These are phyloP conservation scores for Orthosia gracilis DNA, from an alignment of 2,888 invertebrate genomes.

Conservation along the genomic window DNA sequence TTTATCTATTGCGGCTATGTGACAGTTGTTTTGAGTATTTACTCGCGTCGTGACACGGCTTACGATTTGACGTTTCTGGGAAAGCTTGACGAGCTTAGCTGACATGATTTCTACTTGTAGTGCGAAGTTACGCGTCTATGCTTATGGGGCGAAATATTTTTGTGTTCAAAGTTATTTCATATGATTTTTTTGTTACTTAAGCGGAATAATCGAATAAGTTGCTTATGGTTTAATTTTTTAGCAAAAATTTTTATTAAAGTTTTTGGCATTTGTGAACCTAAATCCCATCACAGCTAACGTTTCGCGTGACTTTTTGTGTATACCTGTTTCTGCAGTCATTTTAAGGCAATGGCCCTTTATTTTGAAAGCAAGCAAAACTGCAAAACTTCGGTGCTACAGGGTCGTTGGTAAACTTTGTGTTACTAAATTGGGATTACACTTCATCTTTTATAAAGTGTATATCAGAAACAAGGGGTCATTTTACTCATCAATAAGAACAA, in stretches of 20 bases:
- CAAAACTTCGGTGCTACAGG: too few relatives aligned
- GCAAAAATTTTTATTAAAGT: background rate
- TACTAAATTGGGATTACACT: background rate
- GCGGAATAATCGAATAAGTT: background rate
- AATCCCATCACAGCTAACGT: background rate
- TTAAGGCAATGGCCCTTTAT: too few relatives aligned
- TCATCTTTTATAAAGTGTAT: too few relatives aligned
- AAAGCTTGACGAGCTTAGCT: slow-evolving; percentile 51
- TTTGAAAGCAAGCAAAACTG: too few relatives aligned
- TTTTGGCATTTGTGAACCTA: background rate
- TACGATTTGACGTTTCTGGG: slow-evolving; percentile 50
- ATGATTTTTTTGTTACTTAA: background rate
- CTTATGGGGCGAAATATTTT: background rate
- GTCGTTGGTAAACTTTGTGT: background rate
- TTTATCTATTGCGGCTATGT: slow-evolving; percentile 77
- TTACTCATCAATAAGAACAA: too few relatives aligned
- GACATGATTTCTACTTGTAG: slow-evolving; percentile 6
- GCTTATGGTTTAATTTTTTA: background rate
- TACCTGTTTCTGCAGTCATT: background rate
- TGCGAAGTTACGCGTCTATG: background rate
- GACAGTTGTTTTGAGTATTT: slow-evolving; percentile 66
- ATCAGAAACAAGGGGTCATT: too few relatives aligned
- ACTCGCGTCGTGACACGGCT: slow-evolving; percentile 35
- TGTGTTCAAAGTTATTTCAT: background rate
- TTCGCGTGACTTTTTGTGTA: background rate